Percentiles rank a stretch among this genome's conserved stretches.
These are phyloP conservation scores for Oxyura jamaicensis DNA, from an alignment of 2,113 vertebrate species.

Conservation along the genomic window DNA sequence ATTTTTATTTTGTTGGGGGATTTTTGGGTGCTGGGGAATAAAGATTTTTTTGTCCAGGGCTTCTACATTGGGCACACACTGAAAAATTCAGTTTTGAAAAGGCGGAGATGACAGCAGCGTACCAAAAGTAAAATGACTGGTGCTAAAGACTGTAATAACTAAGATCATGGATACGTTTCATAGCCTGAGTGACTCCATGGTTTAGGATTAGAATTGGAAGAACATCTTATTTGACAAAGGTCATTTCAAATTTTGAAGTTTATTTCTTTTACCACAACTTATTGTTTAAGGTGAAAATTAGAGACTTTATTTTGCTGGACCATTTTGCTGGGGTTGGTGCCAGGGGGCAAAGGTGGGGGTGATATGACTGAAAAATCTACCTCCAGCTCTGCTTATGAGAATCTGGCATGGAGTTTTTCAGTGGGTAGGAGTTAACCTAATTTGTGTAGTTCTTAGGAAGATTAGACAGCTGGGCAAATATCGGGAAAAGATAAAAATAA, in stretches of 20 bases:
- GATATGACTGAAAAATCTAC: not conserved
- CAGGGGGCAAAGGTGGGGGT: not conserved
- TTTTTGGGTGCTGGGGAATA: not conserved
- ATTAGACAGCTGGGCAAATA: constrained; percentile 4
- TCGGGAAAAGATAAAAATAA: constrained; percentile 13
- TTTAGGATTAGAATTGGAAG: not conserved
- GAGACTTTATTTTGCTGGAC: not conserved
- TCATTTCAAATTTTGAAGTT: not conserved
- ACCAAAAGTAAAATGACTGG: not conserved
- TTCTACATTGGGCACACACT: not conserved
- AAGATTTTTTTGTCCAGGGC: fast-evolving
- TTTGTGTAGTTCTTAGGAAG: not conserved
- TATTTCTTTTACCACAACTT: not conserved
- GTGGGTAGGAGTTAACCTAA: not conserved
- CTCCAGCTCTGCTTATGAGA: not conserved
- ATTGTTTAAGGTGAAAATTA: not conserved
- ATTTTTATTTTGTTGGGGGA: not conserved
- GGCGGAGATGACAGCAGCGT: not conserved
- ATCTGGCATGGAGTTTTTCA: not conserved
- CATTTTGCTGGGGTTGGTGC: not conserved
- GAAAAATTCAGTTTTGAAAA: not conserved
- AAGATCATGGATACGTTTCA: not conserved
- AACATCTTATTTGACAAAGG: not conserved
- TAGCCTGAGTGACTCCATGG: not conserved
- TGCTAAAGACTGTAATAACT: not conserved